Conservation (phyloP, 1,140 invertebrate species). For the Ceratitis capitata region DNA sequence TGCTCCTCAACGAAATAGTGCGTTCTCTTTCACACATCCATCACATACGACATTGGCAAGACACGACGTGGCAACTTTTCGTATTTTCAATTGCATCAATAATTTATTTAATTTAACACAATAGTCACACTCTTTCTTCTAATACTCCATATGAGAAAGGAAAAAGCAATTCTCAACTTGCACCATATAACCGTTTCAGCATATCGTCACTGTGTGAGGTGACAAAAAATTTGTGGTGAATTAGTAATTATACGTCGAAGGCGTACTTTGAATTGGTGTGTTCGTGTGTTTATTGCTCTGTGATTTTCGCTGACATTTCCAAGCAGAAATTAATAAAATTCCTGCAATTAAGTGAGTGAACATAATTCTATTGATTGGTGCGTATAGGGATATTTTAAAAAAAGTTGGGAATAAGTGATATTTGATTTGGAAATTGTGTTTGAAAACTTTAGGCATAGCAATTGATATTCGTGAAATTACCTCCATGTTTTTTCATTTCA, state of each 20-base stretch:
- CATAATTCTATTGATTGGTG: conserved; percentile 58
- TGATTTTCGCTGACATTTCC: conserved; percentile 63
- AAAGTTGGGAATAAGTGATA: not conserved
- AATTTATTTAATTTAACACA: not conserved
- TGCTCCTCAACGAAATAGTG: not conserved
- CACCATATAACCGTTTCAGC: conserved; percentile 20
- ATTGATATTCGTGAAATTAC: not conserved
- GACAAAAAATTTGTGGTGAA: conserved; percentile 35
- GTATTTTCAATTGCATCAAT: not conserved
- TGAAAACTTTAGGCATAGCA: not conserved
- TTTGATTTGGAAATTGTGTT: not conserved
- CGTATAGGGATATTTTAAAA: conserved; percentile 49
- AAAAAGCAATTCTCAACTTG: not conserved
- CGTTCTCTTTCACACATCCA: not conserved
- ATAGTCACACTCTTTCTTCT: not conserved
- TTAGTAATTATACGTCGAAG: not conserved
- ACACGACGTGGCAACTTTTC: conserved; percentile 45
- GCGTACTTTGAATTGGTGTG: conserved; percentile 32
- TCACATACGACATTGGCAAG: not conserved
- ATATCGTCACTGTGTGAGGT: conserved; percentile 33
- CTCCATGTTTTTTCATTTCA: not conserved
- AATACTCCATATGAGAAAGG: not conserved
- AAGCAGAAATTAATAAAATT: conserved; percentile 60
- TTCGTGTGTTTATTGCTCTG: conserved; percentile 53
- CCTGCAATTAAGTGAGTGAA: conserved; percentile 56